A percentile compares a stretch with the other conserved stretches of the same genome.
Conservation (phyloP, 2,888 invertebrate species). For the Drosophila emarginata region DNA sequence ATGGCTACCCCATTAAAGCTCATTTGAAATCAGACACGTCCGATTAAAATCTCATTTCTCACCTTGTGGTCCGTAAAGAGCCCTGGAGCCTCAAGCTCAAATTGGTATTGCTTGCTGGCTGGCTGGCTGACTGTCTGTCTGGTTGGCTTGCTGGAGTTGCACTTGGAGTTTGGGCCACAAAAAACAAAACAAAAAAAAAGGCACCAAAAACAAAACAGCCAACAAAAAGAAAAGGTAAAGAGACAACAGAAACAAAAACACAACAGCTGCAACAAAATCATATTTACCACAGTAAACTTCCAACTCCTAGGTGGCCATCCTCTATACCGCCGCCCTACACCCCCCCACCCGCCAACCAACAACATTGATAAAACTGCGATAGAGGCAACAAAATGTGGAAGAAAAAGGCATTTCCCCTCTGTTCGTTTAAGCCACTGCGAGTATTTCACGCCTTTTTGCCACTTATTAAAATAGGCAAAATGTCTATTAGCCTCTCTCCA, state of each 20-base stretch:
- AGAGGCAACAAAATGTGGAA: slow-evolving; percentile 42
- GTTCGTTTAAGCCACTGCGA: slow-evolving; percentile 31
- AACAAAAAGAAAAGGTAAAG: slow-evolving; percentile 35
- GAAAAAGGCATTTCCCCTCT: slow-evolving; percentile 32
- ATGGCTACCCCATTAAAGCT: slow-evolving; percentile 82
- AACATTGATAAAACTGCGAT: slow-evolving; percentile 62
- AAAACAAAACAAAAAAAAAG: background rate
- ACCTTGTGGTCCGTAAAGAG: slow-evolving; percentile 73
- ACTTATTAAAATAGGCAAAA: slow-evolving; percentile 79
- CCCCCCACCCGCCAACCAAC: slow-evolving; percentile 17
- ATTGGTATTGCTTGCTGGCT: slow-evolving; percentile 40
- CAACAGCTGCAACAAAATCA: slow-evolving; percentile 70
- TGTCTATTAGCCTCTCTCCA: slow-evolving; percentile 59
- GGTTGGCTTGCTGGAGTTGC: slow-evolving; percentile 18
- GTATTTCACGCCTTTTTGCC: slow-evolving; percentile 79
- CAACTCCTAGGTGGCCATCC: slow-evolving; percentile 36
- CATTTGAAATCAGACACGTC: slow-evolving; percentile 83
- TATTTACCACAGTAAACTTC: slow-evolving; percentile 56
- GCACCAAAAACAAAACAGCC: slow-evolving; percentile 12
- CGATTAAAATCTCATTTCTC: slow-evolving; percentile 83
- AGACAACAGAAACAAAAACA: slow-evolving; percentile 37
- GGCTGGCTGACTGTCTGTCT: background rate
- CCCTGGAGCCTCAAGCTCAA: slow-evolving; percentile 59
- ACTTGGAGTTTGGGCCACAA: slow-evolving; percentile 22
- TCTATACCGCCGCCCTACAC: too few relatives aligned